A percentile compares a stretch with the other conserved stretches of the same genome.
Conservation (phyloP, 2,888 invertebrate species). For the Platynereis dumerilii region DNA sequence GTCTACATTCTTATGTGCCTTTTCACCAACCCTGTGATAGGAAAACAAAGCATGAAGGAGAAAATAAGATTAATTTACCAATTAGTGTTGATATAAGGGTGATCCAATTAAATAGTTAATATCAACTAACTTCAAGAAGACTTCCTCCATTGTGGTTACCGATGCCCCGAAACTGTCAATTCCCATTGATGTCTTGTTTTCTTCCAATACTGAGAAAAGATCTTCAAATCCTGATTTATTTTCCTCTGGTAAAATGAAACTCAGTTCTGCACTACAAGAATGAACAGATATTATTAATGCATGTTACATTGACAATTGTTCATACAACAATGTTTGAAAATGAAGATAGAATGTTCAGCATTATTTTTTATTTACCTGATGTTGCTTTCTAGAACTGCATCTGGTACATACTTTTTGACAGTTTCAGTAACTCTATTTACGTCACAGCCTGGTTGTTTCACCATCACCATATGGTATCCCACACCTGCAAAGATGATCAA, state of each 20-base stretch:
- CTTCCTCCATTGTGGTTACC: conserved; percentile 88
- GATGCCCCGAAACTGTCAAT: conserved; percentile 83
- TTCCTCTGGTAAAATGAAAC: conserved; percentile 52
- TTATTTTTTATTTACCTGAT: conserved; percentile 30
- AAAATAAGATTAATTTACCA: too few relatives aligned
- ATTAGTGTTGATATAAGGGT: too few relatives aligned
- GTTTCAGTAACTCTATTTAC: conserved; percentile 68
- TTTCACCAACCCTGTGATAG: too few relatives aligned
- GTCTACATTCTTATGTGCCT: too few relatives aligned
- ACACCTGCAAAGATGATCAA: conserved; percentile 57
- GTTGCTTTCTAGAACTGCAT: conserved; percentile 68
- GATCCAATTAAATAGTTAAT: too few relatives aligned
- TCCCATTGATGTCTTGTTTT: conserved; percentile 65
- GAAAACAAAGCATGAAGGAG: too few relatives aligned
- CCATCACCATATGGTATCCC: conserved; percentile 79
- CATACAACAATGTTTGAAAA: too few relatives aligned
- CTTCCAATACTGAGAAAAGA: conserved; percentile 51
- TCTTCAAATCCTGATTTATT: conserved; percentile 45
- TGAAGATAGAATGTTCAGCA: too few relatives aligned
- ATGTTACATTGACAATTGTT: too few relatives aligned
- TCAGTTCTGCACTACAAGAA: conserved; percentile 47
- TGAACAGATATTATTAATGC: background rate
- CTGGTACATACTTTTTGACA: conserved; percentile 72
- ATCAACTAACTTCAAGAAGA: conserved; percentile 64
- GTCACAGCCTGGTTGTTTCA: conserved; percentile 68